Evolutionary conservation across 2,797 vertebrate species (phyloP), one percentile per base, ranked within the genome.

Genomic region (Ctenosaura bakeri): DNA sequence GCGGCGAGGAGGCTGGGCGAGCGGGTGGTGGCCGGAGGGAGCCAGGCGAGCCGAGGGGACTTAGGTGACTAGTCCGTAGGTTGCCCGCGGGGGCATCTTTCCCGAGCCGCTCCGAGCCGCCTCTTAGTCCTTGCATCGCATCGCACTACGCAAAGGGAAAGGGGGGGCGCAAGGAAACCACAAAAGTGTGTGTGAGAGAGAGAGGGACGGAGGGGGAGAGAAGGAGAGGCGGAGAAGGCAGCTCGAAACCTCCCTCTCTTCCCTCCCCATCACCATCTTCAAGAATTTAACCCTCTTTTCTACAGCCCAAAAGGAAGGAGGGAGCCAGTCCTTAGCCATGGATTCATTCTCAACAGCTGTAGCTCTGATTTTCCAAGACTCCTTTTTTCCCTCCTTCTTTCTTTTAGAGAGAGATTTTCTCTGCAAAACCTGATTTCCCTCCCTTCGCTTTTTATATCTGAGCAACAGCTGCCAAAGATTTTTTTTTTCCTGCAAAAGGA

Each of bases 381-480:
- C 46, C 6, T 12, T 54, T 24, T 54, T 3, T 52, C 32, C 52
- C 1, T 22, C 2, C 29, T 26, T 77, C 54, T 56, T 29, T 62
- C 54, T 42, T 14, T 73, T 24, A 96, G 80, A 93, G 87, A 95
- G 20, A 85, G 91, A 88, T 92, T 88, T 9, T 66, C 8, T 77
- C 14, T 10, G 5, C 73, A 79, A 85, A 85, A 62, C 59, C 69
- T 50, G 54, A 59, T 76, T 42, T 12, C 8, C 9, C 54, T 56
- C 1, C 2, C 38, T 42, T 54, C 18, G 8, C 9, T 10, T 13
- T 93, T 90, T 88, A 29, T 93, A 89, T 91, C 90, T 91, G 94
- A 92, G 91, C 95, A 95, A 95, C 91, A 96, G 93, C 94, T 96
- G 94, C 94, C 95, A 85, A 24, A 81, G 56, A 56, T 79, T 88